Percentiles rank a stretch among this genome's conserved stretches.
phyloP scores from a whole-genome alignment of 2,113 vertebrate species.

The Podarcis cretensis region DNA sequence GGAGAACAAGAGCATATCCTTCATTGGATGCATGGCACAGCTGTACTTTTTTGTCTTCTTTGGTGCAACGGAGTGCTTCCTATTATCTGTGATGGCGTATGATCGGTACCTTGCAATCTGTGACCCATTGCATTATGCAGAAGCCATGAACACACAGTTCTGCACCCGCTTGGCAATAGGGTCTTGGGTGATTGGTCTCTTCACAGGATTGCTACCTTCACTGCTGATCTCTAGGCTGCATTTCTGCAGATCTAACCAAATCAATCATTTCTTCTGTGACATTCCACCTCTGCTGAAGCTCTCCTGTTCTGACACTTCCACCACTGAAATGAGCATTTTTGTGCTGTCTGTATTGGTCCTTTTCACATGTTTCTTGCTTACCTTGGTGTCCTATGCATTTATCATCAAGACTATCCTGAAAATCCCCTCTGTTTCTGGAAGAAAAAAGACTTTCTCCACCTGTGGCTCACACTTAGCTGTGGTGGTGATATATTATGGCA shows the following conservation, averaged over 20 bases:
- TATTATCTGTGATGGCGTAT: conserved; percentile 60
- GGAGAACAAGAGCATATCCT: conserved; percentile 40
- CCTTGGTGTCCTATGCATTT: conserved; percentile 49
- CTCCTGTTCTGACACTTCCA: conserved; percentile 44
- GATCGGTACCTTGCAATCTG: conserved; percentile 64
- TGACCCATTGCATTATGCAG: conserved; percentile 48
- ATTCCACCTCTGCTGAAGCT: conserved; percentile 56
- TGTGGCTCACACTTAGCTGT: conserved; percentile 64
- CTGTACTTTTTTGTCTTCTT: conserved; percentile 65
- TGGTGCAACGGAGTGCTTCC: conserved; percentile 61
- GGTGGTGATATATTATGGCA: conserved; percentile 64
- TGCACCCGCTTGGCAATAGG: conserved; percentile 29
- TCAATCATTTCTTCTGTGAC: conserved; percentile 68
- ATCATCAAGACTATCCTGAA: conserved; percentile 58
- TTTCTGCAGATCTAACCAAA: conserved; percentile 60
- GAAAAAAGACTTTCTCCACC: conserved; percentile 51
- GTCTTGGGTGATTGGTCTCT: conserved; percentile 53
- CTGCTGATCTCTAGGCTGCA: conserved; percentile 56
- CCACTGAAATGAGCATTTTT: conserved; percentile 42
- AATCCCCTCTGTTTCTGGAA: conserved; percentile 50
- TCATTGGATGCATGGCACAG: conserved; percentile 50
- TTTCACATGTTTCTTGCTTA: conserved; percentile 60
- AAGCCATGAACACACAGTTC: conserved; percentile 38
- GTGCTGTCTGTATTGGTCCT: conserved; percentile 56
- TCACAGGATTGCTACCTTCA: conserved; percentile 56